These are phyloP conservation scores for Zaprionus gabonicus DNA, from an alignment of 1,140 invertebrate genomes.

Conservation along the genomic window DNA sequence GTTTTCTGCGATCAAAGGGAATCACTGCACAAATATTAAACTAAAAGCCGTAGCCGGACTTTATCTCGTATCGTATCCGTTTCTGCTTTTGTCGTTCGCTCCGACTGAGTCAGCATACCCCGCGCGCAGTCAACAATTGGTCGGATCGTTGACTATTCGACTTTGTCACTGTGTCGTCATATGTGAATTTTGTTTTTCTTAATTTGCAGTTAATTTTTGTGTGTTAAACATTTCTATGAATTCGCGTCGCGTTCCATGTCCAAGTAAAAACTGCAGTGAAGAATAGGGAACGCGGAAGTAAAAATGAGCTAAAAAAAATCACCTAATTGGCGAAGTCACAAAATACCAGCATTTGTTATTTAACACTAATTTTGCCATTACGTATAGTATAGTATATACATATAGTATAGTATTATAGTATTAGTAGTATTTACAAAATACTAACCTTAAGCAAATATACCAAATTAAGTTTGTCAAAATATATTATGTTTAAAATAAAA, in stretches of 20 bases:
- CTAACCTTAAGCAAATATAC: background rate
- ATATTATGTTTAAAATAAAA: too few species aligned
- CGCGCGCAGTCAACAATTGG: conserved; percentile 53
- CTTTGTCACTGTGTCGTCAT: conserved; percentile 44
- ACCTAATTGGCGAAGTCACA: conserved; percentile 6
- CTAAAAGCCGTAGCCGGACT: conserved; percentile 14
- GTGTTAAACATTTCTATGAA: conserved; percentile 56
- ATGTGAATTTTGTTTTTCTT: conserved; percentile 38
- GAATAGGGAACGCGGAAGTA: conserved; percentile 55
- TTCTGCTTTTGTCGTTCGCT: conserved; percentile 37
- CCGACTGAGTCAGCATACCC: conserved; percentile 46
- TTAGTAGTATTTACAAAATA: background rate
- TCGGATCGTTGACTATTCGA: conserved; percentile 43
- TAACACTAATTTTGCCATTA: background rate
- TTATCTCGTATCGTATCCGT: conserved; percentile 31
- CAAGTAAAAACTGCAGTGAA: conserved; percentile 63
- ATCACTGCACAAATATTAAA: conserved; percentile 3
- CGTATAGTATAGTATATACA: background rate
- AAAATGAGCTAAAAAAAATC: conserved; percentile 44
- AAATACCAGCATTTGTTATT: background rate
- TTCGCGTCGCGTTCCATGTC: conserved; percentile 61
- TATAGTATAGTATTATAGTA: too few species aligned
- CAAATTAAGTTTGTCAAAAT: too few species aligned
- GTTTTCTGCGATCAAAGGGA: background rate
- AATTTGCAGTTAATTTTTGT: conserved; percentile 47